These are phyloP conservation scores for Sebastes paucispinis DNA, from an alignment of 2,797 vertebrate species.

Conservation along the genomic window DNA sequence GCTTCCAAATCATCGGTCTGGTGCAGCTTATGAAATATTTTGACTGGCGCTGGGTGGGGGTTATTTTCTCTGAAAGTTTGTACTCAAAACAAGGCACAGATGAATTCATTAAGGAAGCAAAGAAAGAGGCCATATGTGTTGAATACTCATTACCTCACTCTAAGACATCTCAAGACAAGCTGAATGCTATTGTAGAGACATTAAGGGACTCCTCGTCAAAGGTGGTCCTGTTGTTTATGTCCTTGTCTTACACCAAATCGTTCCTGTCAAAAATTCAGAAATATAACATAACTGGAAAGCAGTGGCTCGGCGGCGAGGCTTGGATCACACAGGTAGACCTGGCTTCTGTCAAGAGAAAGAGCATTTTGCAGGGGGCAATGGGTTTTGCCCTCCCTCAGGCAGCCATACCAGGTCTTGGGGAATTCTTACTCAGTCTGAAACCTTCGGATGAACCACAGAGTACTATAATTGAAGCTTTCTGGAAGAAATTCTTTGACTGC, in stretches of 20 bases:
- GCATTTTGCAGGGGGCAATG: conserved; percentile 62
- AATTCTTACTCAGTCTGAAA: conserved; percentile 67
- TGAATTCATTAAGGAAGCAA: conserved; percentile 49
- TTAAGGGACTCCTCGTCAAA: conserved; percentile 62
- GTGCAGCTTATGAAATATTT: conserved; percentile 72
- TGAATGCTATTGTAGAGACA: neutral
- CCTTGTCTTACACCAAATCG: conserved; percentile 22
- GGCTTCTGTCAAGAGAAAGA: conserved; percentile 43
- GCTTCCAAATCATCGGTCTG: conserved; percentile 60
- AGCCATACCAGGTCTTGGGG: conserved; percentile 58
- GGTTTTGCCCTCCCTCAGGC: conserved; percentile 68
- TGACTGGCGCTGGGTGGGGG: conserved; percentile 76
- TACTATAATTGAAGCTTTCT: conserved; percentile 34
- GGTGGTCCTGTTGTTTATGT: conserved; percentile 68
- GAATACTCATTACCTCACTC: conserved; percentile 51
- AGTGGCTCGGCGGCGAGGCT: conserved; percentile 65
- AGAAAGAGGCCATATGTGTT: conserved; percentile 64
- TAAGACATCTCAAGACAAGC: fast-evolving
- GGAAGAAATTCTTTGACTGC: conserved; percentile 14
- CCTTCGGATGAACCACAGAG: conserved; percentile 62
- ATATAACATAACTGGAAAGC: conserved; percentile 69
- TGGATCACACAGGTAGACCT: conserved; percentile 68
- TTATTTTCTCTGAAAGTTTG: conserved; percentile 23
- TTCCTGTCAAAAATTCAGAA: conserved; percentile 50
- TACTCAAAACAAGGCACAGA: conserved; percentile 48